Conservation (phyloP, 2,797 vertebrate species). For the Xiphophorus birchmanni region DNA sequence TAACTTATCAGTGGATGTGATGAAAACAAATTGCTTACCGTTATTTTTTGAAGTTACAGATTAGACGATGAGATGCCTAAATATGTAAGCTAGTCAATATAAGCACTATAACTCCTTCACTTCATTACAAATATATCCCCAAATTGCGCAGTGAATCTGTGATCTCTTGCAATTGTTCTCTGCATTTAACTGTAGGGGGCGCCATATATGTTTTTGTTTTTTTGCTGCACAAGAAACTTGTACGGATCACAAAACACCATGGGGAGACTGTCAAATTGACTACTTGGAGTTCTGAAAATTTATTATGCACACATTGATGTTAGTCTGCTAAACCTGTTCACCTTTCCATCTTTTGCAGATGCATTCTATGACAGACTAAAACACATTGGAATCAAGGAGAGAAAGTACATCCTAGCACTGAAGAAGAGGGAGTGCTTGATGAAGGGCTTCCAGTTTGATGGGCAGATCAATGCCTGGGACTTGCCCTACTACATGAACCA, state of each 20-base stretch:
- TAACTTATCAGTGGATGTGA: not conserved
- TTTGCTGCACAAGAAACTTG: not conserved
- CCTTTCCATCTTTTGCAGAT: constrained; percentile 74
- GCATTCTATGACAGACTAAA: constrained; percentile 87
- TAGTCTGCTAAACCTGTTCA: not conserved
- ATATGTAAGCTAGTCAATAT: not conserved
- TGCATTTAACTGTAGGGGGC: not conserved
- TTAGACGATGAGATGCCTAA: not conserved
- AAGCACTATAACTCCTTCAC: not conserved
- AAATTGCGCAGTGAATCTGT: not conserved
- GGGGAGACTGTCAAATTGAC: not conserved
- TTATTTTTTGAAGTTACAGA: not conserved
- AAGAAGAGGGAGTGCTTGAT: constrained; percentile 90
- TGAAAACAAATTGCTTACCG: not conserved
- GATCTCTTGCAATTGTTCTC: not conserved
- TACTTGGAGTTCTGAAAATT: not conserved
- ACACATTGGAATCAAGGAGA: constrained; percentile 86
- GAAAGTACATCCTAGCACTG: constrained; percentile 86
- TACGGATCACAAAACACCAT: not conserved
- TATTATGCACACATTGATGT: not conserved
- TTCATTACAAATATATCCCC: not conserved
- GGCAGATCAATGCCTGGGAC: constrained; percentile 93
- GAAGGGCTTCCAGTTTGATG: constrained; percentile 84
- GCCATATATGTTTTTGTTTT: not conserved
- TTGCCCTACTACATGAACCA: constrained; percentile 93